Conservation (phyloP, 2,888 invertebrate species). For the Platynereis dumerilii region DNA sequence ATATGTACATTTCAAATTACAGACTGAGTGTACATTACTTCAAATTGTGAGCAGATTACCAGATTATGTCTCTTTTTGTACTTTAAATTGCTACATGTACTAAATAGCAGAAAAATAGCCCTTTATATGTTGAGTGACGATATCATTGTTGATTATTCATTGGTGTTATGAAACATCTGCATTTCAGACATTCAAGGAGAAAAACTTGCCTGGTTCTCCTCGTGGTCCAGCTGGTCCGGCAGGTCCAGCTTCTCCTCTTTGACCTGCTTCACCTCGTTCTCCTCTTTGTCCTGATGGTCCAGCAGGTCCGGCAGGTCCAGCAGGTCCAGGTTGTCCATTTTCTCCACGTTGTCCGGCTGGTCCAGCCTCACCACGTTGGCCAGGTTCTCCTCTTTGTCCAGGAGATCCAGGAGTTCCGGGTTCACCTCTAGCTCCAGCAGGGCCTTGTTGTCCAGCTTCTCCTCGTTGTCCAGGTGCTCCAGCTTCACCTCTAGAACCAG, state of each 20-base stretch:
- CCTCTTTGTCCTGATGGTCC: slow-evolving; percentile 31
- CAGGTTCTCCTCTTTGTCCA: slow-evolving; percentile 14
- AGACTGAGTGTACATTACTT: too few relatives aligned
- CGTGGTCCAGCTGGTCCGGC: slow-evolving; percentile 36
- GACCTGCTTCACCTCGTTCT: slow-evolving; percentile 12
- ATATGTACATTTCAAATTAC: too few relatives aligned
- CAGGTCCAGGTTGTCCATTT: neutral
- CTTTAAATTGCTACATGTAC: too few relatives aligned
- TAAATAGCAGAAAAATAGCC: too few relatives aligned
- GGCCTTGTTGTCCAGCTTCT: slow-evolving; percentile 42
- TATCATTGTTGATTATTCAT: too few relatives aligned
- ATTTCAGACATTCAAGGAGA: too few relatives aligned
- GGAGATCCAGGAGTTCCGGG: slow-evolving; percentile 17
- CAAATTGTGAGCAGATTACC: too few relatives aligned
- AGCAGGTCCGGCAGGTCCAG: slow-evolving; percentile 21
- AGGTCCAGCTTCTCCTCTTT: slow-evolving; percentile 18
- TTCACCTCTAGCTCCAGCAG: slow-evolving; percentile 14
- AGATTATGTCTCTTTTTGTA: too few relatives aligned
- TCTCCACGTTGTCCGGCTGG: slow-evolving; percentile 24
- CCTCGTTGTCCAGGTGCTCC: slow-evolving; percentile 25
- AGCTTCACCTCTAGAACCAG: slow-evolving; percentile 32
- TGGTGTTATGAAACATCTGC: too few relatives aligned
- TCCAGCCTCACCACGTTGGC: slow-evolving; percentile 12
- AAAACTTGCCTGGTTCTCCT: slow-evolving; percentile 16
- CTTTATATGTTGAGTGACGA: too few relatives aligned